phyloP scores from a whole-genome alignment of 2,797 vertebrate genomes.

The Pterois miles region DNA sequence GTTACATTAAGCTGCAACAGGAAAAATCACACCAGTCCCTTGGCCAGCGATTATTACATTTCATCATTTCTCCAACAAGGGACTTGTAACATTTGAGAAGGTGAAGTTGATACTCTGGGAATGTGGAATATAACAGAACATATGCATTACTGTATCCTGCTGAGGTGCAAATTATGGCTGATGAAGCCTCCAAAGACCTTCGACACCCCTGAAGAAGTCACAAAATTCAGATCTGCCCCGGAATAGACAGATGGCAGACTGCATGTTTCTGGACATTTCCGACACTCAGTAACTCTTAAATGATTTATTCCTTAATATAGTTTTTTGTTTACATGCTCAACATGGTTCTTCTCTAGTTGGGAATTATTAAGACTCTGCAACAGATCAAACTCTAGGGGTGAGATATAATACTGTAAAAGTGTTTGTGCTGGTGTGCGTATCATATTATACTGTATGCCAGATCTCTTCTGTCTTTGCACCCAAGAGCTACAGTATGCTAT shows the following conservation, averaged over 20 bases:
- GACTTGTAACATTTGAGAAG: slow-evolving; percentile 7
- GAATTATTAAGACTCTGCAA: neutral
- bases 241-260: slow-evolving; percentile 9
- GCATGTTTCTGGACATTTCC: neutral
- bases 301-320: neutral
- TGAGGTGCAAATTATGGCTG: slow-evolving; percentile 41
- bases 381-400: neutral
- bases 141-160: slow-evolving; percentile 26
- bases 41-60: slow-evolving; percentile 11
- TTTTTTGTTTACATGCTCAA: neutral
- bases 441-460: neutral
- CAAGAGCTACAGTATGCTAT: neutral
- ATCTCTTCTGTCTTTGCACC: neutral
- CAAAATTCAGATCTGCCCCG: neutral
- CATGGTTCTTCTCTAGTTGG: neutral
- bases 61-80: slow-evolving; percentile 10
- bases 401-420: neutral
- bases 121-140: neutral
- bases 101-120: slow-evolving; percentile 20
- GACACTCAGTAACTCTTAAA: neutral
- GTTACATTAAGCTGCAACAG: neutral
- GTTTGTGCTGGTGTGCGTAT: neutral
- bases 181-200: slow-evolving; percentile 27
- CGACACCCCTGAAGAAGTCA: neutral
- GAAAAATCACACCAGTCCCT: slow-evolving; percentile 2